phyloP scores from a whole-genome alignment of 2,888 invertebrate genomes.

The Notodonta ziczac region DNA sequence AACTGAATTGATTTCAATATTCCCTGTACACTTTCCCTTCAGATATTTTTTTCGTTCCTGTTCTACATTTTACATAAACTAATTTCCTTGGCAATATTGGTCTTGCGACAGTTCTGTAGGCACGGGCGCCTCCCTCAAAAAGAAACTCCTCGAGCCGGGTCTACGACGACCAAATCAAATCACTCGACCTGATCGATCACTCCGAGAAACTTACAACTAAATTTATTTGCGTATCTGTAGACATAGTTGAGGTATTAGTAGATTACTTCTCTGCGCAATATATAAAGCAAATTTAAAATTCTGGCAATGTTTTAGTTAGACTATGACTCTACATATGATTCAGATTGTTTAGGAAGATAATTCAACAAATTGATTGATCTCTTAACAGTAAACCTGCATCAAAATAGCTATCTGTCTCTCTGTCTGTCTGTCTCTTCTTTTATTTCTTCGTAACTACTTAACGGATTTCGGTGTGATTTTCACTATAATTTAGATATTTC shows the following conservation, averaged over 20 bases:
- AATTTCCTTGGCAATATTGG: slow-evolving; percentile 84
- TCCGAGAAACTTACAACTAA: slow-evolving; percentile 73
- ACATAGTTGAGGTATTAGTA: slow-evolving; percentile 25
- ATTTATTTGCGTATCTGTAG: slow-evolving; percentile 66
- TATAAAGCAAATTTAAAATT: no score
- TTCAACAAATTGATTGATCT: no score
- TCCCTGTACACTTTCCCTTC: slow-evolving; percentile 71
- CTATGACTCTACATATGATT: no score
- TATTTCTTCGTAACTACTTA: no score
- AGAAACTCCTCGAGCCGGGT: slow-evolving; percentile 72
- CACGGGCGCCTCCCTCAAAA: slow-evolving; percentile 75
- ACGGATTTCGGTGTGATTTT: no score
- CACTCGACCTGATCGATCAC: slow-evolving; percentile 80
- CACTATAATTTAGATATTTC: no score
- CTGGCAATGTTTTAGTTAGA: no score
- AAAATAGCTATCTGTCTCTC: no score
- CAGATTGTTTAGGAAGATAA: no score
- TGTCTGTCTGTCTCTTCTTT: no score
- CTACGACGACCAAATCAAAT: slow-evolving; percentile 81
- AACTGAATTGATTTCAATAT: slow-evolving; percentile 77
- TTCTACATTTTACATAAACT: slow-evolving; percentile 84
- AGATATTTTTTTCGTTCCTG: slow-evolving; percentile 78
- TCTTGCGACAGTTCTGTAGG: slow-evolving; percentile 81
- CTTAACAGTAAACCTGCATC: no score
- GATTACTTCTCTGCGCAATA: slow-evolving; percentile 20